These are phyloP conservation scores for Zonitis immaculata DNA, from an alignment of 2,888 invertebrate species.

Conservation along the genomic window DNA sequence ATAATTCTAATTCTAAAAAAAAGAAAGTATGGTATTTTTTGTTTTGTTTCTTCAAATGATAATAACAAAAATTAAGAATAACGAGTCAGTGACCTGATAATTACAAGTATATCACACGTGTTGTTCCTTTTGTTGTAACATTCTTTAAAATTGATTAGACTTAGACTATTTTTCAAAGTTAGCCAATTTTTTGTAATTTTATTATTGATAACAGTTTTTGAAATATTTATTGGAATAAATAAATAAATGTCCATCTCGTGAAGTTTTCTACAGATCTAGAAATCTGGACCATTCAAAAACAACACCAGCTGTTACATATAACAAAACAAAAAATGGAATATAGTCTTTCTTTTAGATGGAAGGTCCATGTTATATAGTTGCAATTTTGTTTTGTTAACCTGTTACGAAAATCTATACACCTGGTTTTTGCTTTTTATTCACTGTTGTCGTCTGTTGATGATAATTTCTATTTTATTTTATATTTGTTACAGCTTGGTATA, in stretches of 20 bases:
- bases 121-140: constrained; percentile 5
- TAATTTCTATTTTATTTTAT: constrained; percentile 18
- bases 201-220: background rate
- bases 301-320: constrained; percentile 13
- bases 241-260: too few relatives aligned
- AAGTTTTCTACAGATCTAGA: too few relatives aligned
- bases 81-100: constrained; percentile 17
- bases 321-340: background rate
- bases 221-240: too few relatives aligned
- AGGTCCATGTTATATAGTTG: background rate
- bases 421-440: too few relatives aligned
- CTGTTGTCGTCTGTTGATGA: too few relatives aligned
- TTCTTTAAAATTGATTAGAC: too few relatives aligned
- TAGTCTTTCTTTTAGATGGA: too few relatives aligned
- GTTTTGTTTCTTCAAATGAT: too few relatives aligned
- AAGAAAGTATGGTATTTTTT: background rate
- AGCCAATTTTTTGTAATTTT: too few relatives aligned
- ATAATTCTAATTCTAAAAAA: background rate
- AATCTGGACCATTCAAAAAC: constrained; percentile 3
- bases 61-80: constrained; percentile 9
- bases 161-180: background rate
- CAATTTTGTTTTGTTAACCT: constrained; percentile 7
- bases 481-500: constrained; percentile 81
- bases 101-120: constrained; percentile 16
- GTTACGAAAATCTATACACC: constrained; percentile 15